phyloP scores from a whole-genome alignment of 2,888 invertebrate species.

The Tinea semifulvella region DNA sequence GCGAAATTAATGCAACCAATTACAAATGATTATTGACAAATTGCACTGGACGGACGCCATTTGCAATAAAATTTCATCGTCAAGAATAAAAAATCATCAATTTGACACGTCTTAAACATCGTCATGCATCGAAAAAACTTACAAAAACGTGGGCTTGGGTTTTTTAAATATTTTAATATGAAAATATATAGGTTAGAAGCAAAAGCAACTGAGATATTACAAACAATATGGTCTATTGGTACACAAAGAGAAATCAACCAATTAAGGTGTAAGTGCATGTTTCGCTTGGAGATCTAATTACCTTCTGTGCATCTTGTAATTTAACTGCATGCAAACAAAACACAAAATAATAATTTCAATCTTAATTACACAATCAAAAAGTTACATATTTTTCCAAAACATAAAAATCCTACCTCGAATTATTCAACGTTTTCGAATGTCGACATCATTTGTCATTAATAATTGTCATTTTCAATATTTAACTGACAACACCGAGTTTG shows the following conservation, averaged over 20 bases:
- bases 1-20: no score
- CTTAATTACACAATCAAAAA: no score
- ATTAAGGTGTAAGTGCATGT: not conserved
- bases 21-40: no score
- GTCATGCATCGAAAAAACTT: not conserved
- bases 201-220: not conserved
- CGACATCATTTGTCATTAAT: no score
- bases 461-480: not conserved
- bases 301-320: not conserved
- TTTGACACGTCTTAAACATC: not conserved
- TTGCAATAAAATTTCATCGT: not conserved
- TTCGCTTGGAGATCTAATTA: not conserved
- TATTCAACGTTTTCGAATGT: constrained; percentile 1
- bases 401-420: not conserved
- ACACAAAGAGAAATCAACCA: constrained; percentile 6
- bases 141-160: no score
- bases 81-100: not conserved
- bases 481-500: not conserved
- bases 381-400: not conserved
- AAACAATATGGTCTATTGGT: not conserved
- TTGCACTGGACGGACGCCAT: constrained; percentile 2
- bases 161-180: not conserved
- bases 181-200: constrained; percentile 1
- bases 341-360: constrained; percentile 3
- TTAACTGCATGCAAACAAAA: not conserved